Conservation (phyloP, 2,888 invertebrate species). For the Rhogogaster chlorosoma region DNA sequence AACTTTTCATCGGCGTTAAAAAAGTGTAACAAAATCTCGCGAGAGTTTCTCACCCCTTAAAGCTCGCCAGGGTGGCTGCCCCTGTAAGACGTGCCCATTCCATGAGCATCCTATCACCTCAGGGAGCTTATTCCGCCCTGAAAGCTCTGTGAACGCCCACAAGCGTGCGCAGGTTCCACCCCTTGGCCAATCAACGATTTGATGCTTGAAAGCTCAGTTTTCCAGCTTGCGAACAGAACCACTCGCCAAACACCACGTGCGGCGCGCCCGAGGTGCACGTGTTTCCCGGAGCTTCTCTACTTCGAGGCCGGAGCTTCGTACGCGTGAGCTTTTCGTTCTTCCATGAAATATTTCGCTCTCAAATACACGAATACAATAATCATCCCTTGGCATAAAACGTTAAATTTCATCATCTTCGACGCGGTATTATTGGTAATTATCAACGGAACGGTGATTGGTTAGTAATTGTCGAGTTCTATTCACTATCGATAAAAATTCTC, state of each 20-base stretch:
- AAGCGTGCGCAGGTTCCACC: constrained; percentile 75
- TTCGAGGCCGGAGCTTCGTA: constrained; percentile 56
- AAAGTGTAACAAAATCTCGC: constrained; percentile 52
- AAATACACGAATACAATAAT: background rate
- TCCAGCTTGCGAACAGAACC: constrained; percentile 66
- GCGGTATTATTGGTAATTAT: background rate
- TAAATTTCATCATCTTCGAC: background rate
- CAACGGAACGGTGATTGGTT: background rate
- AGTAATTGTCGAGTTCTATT: background rate
- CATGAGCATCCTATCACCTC: constrained; percentile 72
- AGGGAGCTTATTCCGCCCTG: constrained; percentile 71
- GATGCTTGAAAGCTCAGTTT: constrained; percentile 70
- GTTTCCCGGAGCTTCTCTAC: constrained; percentile 66
- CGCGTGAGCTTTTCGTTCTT: constrained; percentile 11
- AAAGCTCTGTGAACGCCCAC: constrained; percentile 72
- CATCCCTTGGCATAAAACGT: background rate
- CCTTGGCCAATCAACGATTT: constrained; percentile 72
- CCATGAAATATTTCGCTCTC: background rate
- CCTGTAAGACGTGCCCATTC: constrained; percentile 70
- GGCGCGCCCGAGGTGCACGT: constrained; percentile 75
- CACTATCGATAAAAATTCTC: background rate
- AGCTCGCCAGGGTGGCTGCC: constrained; percentile 64
- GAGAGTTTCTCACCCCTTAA: constrained; percentile 37
- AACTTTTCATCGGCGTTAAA: constrained; percentile 56
- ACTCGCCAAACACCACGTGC: constrained; percentile 76